Percentiles rank a stretch among this genome's conserved stretches.
phyloP scores from a whole-genome alignment of 2,113 vertebrate genomes.

The Oxygymnocypris stewartii region DNA sequence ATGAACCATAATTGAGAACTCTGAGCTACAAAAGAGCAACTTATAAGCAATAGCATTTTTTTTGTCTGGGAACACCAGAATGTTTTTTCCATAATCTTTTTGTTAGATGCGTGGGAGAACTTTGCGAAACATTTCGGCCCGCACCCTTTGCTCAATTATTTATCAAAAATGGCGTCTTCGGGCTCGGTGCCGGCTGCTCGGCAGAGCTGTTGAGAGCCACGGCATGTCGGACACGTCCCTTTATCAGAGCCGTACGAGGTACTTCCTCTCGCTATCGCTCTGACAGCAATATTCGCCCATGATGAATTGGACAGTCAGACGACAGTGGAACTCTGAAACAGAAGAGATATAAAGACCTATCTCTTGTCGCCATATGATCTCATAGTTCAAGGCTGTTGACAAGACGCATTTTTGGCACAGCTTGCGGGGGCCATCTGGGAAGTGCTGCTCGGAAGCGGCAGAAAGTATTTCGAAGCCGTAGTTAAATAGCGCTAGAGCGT shows the following conservation, averaged over 20 bases:
- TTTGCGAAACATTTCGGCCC: slow-evolving; percentile 18
- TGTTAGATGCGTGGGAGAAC: slow-evolving; percentile 7
- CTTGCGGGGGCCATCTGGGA: slow-evolving; percentile 55
- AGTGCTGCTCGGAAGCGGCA: slow-evolving; percentile 54
- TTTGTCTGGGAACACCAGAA: neutral
- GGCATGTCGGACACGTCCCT: slow-evolving; percentile 46
- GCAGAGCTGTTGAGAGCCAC: neutral
- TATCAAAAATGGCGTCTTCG: slow-evolving; percentile 1
- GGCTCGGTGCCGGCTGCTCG: slow-evolving; percentile 1
- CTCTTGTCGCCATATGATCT: slow-evolving; percentile 52
- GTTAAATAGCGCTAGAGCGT: slow-evolving; percentile 29
- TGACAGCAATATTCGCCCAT: slow-evolving; percentile 61
- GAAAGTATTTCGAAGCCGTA: slow-evolving; percentile 46
- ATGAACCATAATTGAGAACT: neutral
- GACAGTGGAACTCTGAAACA: slow-evolving; percentile 55
- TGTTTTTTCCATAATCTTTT: neutral
- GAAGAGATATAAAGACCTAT: slow-evolving; percentile 48
- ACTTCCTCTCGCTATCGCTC: slow-evolving; percentile 49
- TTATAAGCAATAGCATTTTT: neutral
- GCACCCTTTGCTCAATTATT: slow-evolving; percentile 22
- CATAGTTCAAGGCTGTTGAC: slow-evolving; percentile 64
- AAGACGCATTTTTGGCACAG: slow-evolving; percentile 61
- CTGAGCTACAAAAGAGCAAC: slow-evolving; percentile 7
- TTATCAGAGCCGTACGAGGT: slow-evolving; percentile 56
- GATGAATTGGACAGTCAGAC: slow-evolving; percentile 62